Percentiles rank a stretch among this genome's conserved stretches.
phyloP scores from a whole-genome alignment of 2,797 vertebrate genomes.

The Moxostoma hubbsi region DNA sequence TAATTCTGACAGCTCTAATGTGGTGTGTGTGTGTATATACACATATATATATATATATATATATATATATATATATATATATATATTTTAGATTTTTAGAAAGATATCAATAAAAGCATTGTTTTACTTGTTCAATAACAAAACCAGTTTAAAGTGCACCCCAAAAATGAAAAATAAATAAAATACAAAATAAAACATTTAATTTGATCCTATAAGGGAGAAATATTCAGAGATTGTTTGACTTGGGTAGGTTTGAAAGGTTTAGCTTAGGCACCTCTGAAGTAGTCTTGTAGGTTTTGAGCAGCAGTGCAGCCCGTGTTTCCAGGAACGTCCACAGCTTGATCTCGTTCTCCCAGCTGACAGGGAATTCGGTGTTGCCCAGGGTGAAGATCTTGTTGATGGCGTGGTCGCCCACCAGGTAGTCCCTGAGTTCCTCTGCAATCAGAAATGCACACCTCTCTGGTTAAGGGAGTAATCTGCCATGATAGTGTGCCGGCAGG shows the following conservation, averaged over 20 bases:
- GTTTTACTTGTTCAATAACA: too few species aligned
- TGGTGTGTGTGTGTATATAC: too few species aligned
- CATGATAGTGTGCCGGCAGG: conserved; percentile 23
- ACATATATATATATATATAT: too few species aligned
- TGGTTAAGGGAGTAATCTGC: conserved; percentile 43
- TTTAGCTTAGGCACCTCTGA: conserved; percentile 81
- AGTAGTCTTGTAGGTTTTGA: conserved; percentile 94
- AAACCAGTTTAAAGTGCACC: too few species aligned
- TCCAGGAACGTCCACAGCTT: conserved; percentile 98
- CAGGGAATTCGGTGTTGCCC: conserved; percentile 93
- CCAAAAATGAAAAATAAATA: too few species aligned
- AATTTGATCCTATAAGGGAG: not conserved
- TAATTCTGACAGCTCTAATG: too few species aligned
- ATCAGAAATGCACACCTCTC: conserved; percentile 50
- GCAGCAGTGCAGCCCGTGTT: conserved; percentile 90
- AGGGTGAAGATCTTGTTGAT: conserved; percentile 96
- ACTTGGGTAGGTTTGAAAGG: not conserved
- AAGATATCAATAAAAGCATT: too few species aligned
- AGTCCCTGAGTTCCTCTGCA: conserved; percentile 92
- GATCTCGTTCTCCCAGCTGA: conserved; percentile 99
- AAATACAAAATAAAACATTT: too few species aligned
- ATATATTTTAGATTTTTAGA: too few species aligned
- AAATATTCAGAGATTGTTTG: not conserved
- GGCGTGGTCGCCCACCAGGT: conserved; percentile 88
- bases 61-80: too few species aligned